Evolutionary conservation across 2,113 vertebrate genomes (phyloP).

Genomic region (Pollimyrus isidori): DNA sequence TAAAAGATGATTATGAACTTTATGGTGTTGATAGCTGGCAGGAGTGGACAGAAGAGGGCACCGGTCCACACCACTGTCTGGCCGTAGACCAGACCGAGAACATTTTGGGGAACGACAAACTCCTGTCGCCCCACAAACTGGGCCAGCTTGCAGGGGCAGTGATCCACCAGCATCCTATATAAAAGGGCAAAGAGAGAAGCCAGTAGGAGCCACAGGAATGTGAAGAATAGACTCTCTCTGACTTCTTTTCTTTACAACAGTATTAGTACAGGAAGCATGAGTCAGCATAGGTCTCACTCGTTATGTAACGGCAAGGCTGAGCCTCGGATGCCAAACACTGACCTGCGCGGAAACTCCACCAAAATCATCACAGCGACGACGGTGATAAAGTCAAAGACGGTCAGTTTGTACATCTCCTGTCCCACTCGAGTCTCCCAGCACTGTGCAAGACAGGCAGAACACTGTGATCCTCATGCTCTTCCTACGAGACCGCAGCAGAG

Average conservation of each 20-base stretch:
- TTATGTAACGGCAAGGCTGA: background rate
- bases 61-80: constrained; percentile 83
- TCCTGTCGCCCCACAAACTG: constrained; percentile 65
- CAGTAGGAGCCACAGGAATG: background rate
- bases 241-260: background rate
- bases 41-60: constrained; percentile 75
- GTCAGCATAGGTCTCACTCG: background rate
- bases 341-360: constrained; percentile 78
- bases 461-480: background rate
- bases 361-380: constrained; percentile 58
- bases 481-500: background rate
- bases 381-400: constrained; percentile 75
- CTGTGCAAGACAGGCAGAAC: constrained; percentile 40
- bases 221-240: background rate
- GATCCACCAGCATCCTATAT: constrained; percentile 66
- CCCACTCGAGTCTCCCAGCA: constrained; percentile 85
- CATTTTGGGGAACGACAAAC: constrained; percentile 69
- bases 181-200: background rate
- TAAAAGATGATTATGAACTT: constrained; percentile 78
- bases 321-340: background rate
- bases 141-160: constrained; percentile 56
- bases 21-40: constrained; percentile 71
- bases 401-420: constrained; percentile 85
- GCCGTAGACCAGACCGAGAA: constrained; percentile 72
- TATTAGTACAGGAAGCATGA: background rate